Evolutionary conservation across 2,888 invertebrate species (phyloP).

Genomic region (Chironomus tentans): DNA sequence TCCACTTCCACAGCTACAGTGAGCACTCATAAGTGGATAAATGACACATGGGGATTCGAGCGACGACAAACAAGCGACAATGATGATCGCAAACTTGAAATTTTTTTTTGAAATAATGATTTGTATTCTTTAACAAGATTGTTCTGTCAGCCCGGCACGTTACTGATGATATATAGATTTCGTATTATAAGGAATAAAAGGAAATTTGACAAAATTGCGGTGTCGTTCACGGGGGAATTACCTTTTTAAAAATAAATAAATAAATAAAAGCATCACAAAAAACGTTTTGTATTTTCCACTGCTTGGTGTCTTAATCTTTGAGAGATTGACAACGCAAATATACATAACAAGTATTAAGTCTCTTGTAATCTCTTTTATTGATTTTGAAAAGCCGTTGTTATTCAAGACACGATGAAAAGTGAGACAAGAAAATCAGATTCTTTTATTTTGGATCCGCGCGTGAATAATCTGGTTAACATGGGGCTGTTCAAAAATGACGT

Average conservation of each 20-base stretch:
- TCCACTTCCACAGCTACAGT: background rate
- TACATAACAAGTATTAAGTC: background rate
- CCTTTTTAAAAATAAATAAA: background rate
- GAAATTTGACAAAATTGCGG: background rate
- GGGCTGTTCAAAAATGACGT: too few species aligned
- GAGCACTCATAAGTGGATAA: background rate
- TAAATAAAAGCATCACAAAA: background rate
- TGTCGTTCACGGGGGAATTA: background rate
- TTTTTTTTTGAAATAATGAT: background rate
- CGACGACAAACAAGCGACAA: background rate
- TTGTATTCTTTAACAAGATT: background rate
- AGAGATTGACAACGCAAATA: background rate
- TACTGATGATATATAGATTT: background rate
- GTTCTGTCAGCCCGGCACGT: background rate
- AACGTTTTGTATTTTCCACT: background rate
- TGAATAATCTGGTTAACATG: background rate
- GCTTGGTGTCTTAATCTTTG: background rate
- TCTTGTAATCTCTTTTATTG: conserved; percentile 9
- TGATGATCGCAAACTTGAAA: too few species aligned
- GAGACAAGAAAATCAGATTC: background rate
- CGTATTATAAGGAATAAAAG: background rate
- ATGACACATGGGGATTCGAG: background rate
- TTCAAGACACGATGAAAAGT: background rate
- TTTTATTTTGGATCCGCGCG: background rate
- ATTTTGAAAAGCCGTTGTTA: background rate